Evolutionary conservation across 2,888 invertebrate genomes (phyloP).

Genomic region (Dione juno): DNA sequence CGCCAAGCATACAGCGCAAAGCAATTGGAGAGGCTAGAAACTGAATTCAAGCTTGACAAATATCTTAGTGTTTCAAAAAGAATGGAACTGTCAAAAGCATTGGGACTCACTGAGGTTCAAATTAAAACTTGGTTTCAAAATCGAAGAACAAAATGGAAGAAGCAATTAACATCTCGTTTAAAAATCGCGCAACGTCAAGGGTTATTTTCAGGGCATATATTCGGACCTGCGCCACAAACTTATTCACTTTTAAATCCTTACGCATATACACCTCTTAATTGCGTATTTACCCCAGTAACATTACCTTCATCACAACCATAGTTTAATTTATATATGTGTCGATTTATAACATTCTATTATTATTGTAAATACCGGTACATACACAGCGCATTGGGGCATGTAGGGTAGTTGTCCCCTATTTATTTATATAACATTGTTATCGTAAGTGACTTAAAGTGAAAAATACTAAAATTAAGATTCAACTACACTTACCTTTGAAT

Average conservation of each 20-base stretch:
- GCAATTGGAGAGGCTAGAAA: constrained; percentile 94
- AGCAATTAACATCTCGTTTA: constrained; percentile 94
- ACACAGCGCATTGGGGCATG: not conserved
- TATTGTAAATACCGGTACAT: constrained; percentile 21
- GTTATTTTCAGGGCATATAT: constrained; percentile 87
- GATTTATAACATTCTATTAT: not conserved
- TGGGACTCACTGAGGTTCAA: constrained; percentile 96
- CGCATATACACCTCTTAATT: constrained; percentile 84
- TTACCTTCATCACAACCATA: constrained; percentile 73
- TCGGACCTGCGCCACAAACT: constrained; percentile 84
- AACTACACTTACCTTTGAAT: too few species aligned
- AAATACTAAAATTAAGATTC: too few species aligned
- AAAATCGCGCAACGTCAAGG: constrained; percentile 95
- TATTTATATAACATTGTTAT: not conserved
- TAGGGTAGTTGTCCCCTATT: not conserved
- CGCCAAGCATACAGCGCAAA: constrained; percentile 98
- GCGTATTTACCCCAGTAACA: constrained; percentile 83
- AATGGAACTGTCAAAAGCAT: constrained; percentile 94
- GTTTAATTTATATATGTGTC: constrained; percentile 10
- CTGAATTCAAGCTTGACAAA: constrained; percentile 97
- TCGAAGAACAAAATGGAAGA: constrained; percentile 98
- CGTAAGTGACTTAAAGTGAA: too few species aligned
- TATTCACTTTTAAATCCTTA: constrained; percentile 86
- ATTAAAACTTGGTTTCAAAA: constrained; percentile 99
- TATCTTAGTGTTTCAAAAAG: constrained; percentile 97